A percentile compares a stretch with the other conserved stretches of the same genome.
These are phyloP conservation scores for Phaonia tiefii DNA, from an alignment of 2,888 invertebrate species.

Conservation along the genomic window DNA sequence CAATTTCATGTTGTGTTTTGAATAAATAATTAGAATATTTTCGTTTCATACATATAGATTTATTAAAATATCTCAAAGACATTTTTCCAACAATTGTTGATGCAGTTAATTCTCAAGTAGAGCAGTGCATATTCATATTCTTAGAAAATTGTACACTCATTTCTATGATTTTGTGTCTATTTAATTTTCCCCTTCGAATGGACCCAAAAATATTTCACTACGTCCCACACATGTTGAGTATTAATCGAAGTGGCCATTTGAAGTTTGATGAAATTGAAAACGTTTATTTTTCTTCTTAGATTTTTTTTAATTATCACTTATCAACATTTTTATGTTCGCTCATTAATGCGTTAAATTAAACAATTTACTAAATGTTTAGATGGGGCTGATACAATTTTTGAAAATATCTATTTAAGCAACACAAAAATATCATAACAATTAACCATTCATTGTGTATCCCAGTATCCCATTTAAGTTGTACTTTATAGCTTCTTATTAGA, in stretches of 20 bases:
- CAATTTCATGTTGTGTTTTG: too few species aligned
- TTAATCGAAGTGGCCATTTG: conserved; percentile 1
- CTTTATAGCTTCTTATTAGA: conserved; percentile 5
- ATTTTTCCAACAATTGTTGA: too few species aligned
- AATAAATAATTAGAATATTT: too few species aligned
- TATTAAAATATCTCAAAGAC: too few species aligned
- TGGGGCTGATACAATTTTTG: conserved; percentile 26
- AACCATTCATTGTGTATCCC: neutral
- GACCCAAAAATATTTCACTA: neutral
- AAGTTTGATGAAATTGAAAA: conserved; percentile 10
- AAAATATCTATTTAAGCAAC: conserved; percentile 45
- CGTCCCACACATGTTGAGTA: conserved; percentile 22
- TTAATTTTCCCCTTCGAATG: neutral
- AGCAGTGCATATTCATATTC: too few species aligned
- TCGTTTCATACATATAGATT: too few species aligned
- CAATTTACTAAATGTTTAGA: conserved; percentile 53
- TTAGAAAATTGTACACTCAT: too few species aligned
- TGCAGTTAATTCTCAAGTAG: too few species aligned
- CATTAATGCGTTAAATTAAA: conserved; percentile 62
- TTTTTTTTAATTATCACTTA: conserved; percentile 45
- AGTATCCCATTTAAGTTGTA: neutral
- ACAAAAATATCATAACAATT: conserved; percentile 19
- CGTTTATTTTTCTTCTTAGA: conserved; percentile 25
- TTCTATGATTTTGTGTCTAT: neutral
- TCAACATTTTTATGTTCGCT: conserved; percentile 50